Evolutionary conservation across 1,140 invertebrate species (phyloP), one percentile per base, ranked within the genome.

Genomic region (Bombus terrestris): DNA sequence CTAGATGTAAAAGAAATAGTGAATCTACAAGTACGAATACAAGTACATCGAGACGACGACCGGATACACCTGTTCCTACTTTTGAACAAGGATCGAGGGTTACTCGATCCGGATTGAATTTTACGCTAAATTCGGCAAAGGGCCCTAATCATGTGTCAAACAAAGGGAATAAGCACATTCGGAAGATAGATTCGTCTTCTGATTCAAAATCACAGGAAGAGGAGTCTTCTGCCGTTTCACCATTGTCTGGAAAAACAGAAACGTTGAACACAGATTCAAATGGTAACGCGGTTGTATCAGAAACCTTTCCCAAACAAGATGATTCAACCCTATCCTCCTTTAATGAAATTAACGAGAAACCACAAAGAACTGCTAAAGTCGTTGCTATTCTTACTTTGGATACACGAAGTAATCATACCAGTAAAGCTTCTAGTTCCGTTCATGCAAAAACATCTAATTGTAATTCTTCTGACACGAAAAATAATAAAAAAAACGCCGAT

Each of bases 331-430:
- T 71, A 2, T 3, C 59, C 9, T 3, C 57, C 28, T 80, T 72
- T 6, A 59, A 53, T 8, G 76, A 85, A 9, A 4, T 81, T 3
- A 73, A 82, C 18, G 94, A 95, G 18, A 94, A 91, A 74, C 95
- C 94, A 1, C 95, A 95, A 39, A 90, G 94, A 47, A 95, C 94
- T 0, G 95, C 94, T 0, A 95, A 95, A 66, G 94, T 95, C 12
- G 93, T 95, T 5, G 94, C 95, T 2, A 95, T 94, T 68, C 85
- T 95, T 1, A 94, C 89, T 25, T 66, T 95, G 0, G 95, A 95
- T 47, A 93, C 93, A 4, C 86, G 88, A 15, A 89, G 66, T 39
- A 86, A 75, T 71, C 82, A 87, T 77, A 74, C 43, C 0, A 76
- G 47, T n/a, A 85, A 84, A 66, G 64, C 80, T 2, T 86, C 80